These are phyloP conservation scores for Salvelinus alpinus DNA, from an alignment of 2,113 vertebrate genomes.

Conservation along the genomic window DNA sequence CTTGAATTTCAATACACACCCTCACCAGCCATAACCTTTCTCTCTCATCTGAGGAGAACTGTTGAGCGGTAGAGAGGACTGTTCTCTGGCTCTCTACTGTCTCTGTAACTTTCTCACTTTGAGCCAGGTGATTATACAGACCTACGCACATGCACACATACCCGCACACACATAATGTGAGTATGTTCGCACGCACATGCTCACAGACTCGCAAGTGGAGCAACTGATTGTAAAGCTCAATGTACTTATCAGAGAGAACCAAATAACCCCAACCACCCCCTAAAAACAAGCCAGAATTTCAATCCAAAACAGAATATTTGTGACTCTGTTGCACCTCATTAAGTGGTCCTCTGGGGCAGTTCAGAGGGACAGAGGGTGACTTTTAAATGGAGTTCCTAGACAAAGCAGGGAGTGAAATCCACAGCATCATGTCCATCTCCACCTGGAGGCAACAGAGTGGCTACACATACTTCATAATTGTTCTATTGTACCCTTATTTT, in stretches of 20 bases:
- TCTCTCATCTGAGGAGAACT: constrained; percentile 17
- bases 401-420: not conserved
- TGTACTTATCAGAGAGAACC: constrained; percentile 37
- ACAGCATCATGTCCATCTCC: not conserved
- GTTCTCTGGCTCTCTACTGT: not conserved
- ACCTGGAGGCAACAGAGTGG: not conserved
- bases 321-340: constrained; percentile 15
- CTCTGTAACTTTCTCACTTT: not conserved
- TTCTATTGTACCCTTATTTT: too few species aligned
- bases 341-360: constrained; percentile 16
- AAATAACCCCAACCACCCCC: not conserved
- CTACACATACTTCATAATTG: not conserved
- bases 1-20: constrained; percentile 72
- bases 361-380: not conserved
- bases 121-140: constrained; percentile 66
- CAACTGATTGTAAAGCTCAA: constrained; percentile 39
- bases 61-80: not conserved
- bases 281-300: constrained; percentile 5
- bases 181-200: constrained; percentile 17
- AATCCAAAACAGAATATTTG: constrained; percentile 11
- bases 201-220: constrained; percentile 36
- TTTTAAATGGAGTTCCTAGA: not conserved
- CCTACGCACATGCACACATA: constrained; percentile 41
- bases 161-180: not conserved
- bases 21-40: constrained; percentile 56